Base-by-base conservation (phyloP, 2,113 vertebrate species). In the Gymnarchus niloticus region DNA sequence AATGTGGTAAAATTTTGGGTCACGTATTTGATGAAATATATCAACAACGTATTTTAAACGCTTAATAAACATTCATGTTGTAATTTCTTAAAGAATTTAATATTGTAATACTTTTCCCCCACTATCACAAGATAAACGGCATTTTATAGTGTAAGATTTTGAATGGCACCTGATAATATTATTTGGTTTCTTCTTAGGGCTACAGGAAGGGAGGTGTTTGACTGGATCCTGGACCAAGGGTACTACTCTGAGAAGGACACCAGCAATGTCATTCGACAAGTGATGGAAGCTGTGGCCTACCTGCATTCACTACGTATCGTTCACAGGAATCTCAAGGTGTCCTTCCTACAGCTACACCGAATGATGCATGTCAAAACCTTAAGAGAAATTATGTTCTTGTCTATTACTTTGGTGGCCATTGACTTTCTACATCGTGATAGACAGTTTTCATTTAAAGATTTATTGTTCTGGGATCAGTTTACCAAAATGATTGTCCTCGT, bases 161-260 rank as follows among this genome's bases (percentile, higher is more conserved):
- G 44, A 78, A 78, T 9, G 37, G 41, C 6, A n/a, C 21, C n/a
- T 69, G 41, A 52, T 2, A 6, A 37, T 37, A 9, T 14, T 19
- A 9, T 78, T 19, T 88, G 37, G 82, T 51, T 1, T 89, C 23
- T 89, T 56, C 61, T 84, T 92, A 99, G 98, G 56, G 98, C 98
- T 88, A 98, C 97, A 2, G 98, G 98, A 88, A 95, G 98, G 88
- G 98, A 98, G 92, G 98, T 99, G 87, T 99, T 99, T 83, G 98
- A 99, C 93, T 99, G 98, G 98, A 99, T 99, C 93, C 92, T 99
- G 92, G 98, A 99, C 91, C 98, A 99, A 93, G 98, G 98, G 54
- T 99, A 99, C 93, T 99, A 99, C 91, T 99, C 98, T 0, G 98
- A 99, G 92, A 95, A 93, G 90, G 98, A 99, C 94, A 99, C 98